Percentiles rank a stretch among this genome's conserved stretches.
phyloP scores from a whole-genome alignment of 2,113 vertebrate genomes.

The Datnioides undecimradiatus region DNA sequence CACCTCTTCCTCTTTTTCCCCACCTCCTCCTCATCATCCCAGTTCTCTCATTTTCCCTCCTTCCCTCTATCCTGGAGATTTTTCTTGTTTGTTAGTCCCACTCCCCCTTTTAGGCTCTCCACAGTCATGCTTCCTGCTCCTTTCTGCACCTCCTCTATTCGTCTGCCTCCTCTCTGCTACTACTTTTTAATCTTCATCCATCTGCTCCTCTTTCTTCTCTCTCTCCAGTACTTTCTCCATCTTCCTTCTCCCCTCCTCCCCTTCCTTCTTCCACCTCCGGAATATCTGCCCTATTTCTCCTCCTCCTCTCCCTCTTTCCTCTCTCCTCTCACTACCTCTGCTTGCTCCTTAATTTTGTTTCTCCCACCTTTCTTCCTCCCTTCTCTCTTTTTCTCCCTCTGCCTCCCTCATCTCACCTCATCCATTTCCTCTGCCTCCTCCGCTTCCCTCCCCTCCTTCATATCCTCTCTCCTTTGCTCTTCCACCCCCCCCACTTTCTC shows the following conservation, averaged over 20 bases:
- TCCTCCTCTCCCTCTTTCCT: constrained; percentile 2
- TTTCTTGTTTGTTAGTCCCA: not conserved
- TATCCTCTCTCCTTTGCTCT: not conserved
- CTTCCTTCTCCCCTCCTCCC: not conserved
- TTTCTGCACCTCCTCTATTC: constrained; percentile 9
- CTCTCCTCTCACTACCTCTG: not conserved
- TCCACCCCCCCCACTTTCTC: not conserved
- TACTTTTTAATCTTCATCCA: not conserved
- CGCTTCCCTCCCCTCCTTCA: not conserved
- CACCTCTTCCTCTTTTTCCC: constrained; percentile 20
- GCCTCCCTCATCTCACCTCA: not conserved
- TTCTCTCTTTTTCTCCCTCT: constrained; percentile 7
- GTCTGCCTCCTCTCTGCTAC: not conserved
- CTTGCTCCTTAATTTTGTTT: not conserved
- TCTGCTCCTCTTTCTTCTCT: not conserved
- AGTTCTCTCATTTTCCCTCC: constrained; percentile 3
- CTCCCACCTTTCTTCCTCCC: not conserved
- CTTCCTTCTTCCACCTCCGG: constrained; percentile 17
- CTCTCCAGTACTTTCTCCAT: not conserved
- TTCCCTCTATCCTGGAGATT: constrained; percentile 27
- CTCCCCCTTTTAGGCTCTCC: not conserved
- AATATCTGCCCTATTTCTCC: constrained; percentile 51
- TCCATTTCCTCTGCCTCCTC: constrained; percentile 8
- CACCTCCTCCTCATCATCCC: constrained; percentile 43
- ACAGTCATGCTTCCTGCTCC: not conserved